Evolutionary conservation across 2,888 invertebrate species (phyloP), one percentile per base, ranked within the genome.

Genomic region (Lasioglossum villosulum): DNA sequence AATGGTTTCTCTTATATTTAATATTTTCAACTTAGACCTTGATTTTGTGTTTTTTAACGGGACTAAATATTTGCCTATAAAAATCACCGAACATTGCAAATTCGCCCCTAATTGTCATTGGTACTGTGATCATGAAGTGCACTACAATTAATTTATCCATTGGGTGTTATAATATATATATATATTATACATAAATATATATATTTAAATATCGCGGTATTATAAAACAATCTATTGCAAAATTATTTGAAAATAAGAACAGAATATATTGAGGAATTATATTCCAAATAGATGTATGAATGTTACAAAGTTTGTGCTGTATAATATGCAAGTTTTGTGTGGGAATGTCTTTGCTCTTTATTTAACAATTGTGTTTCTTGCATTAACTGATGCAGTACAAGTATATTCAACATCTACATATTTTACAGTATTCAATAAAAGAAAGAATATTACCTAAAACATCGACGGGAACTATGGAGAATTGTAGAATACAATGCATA

Each of bases 281-380:
- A 79, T 78, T 81, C 79, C 66, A 72, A 52, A 37, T 77, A 80
- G 37, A 56, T 82, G 66, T 80, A 86, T 83, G 83, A 59, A 83
- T 70, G 68, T 84, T 84, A 75, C 70, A 83, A 78, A 75, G 82
- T 82, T 81, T 84, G 77, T 80, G 86, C 83, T 82, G 75, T 79
- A 83, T 78, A 83, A 88, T 80, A 88, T 68, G 75, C 63, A 83
- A 87, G 30, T 74, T 75, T 76, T 80, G 75, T 63, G 73, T 86
- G 75, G 87, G 87, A 87, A 87, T 87, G 87, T 86, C 76, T 52
- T 82, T 86, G 78, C 74, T 66, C 72, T 87, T 87, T 86, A 83
- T 87, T 87, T 78, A 81, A 70, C 52, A 39, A 71, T 81, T 80
- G 78, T 70, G 66, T 82, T 70, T 70, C 19, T 70, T 77, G 78